Conservation (phyloP, 1,140 invertebrate species). For the Pachypeltis micranthus region DNA sequence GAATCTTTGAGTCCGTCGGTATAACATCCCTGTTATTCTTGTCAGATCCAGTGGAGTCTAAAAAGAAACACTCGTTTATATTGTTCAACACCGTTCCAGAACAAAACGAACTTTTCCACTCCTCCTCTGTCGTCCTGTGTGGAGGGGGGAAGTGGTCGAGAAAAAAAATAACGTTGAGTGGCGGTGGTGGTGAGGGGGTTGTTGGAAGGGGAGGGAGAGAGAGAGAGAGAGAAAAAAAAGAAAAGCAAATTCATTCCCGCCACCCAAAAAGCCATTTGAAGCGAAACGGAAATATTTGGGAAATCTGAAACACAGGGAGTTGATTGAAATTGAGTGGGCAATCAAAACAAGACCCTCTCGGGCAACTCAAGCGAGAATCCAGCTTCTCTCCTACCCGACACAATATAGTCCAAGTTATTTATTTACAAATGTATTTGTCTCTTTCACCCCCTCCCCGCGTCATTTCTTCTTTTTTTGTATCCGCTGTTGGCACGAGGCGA, state of each 20-base stretch:
- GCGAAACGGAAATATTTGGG: conserved; percentile 5
- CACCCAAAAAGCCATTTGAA: conserved; percentile 2
- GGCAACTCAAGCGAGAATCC: background rate
- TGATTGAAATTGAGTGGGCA: conserved; percentile 7
- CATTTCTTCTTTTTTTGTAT: no score
- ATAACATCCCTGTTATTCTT: background rate
- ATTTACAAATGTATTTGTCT: conserved; percentile 7
- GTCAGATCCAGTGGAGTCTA: background rate
- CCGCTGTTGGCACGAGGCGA: no score
- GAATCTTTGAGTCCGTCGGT: background rate
- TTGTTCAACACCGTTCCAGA: conserved; percentile 1
- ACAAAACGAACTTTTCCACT: background rate
- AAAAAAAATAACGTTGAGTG: no score
- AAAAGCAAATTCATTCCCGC: conserved; percentile 5
- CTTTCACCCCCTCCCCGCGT: no score
- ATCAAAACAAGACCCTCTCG: conserved; percentile 6
- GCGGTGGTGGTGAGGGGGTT: no score
- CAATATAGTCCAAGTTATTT: background rate
- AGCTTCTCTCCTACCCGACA: background rate
- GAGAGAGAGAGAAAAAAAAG: no score
- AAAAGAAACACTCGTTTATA: background rate
- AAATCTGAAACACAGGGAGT: background rate
- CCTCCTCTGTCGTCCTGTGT: background rate
- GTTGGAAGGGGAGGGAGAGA: no score
- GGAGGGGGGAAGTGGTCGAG: background rate